Evolutionary conservation across 2,797 vertebrate species (phyloP).

Genomic region (Neosalanx taihuensis): DNA sequence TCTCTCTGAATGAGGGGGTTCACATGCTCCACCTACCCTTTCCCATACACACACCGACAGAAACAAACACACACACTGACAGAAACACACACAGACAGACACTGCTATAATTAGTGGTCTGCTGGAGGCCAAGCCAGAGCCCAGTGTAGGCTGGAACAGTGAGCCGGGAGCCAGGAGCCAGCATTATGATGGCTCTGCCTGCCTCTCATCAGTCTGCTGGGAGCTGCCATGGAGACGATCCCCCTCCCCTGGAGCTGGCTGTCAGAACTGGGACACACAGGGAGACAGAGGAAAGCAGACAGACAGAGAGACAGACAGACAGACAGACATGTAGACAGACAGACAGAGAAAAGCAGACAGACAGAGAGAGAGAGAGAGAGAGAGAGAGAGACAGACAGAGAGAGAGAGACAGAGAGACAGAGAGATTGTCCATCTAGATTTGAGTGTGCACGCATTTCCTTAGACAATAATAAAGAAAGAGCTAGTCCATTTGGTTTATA

Average conservation of each 20-base stretch:
- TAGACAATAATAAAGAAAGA: not conserved
- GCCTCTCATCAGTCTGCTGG: not conserved
- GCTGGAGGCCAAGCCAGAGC: not conserved
- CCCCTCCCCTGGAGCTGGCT: not conserved
- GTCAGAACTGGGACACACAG: not conserved
- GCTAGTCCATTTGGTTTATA: conserved; percentile 19
- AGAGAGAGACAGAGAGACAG: not conserved
- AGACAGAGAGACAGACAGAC: not conserved
- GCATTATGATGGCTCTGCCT: not conserved
- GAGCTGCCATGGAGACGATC: conserved; percentile 4
- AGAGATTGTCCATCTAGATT: not conserved
- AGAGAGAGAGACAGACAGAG: not conserved
- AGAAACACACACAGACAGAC: conserved; percentile 13
- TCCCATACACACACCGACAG: not conserved
- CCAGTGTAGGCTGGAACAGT: not conserved
- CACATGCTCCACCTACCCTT: not conserved
- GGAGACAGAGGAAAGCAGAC: too few species aligned
- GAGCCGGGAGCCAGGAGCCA: not conserved
- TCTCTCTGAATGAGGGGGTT: conserved; percentile 4
- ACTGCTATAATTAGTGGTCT: conserved; percentile 6
- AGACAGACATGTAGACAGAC: not conserved
- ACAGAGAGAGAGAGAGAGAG: conserved; percentile 1
- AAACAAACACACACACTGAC: not conserved
- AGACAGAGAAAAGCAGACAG: not conserved
- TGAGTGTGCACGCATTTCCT: not conserved